Conservation (phyloP, 2,113 vertebrate species). For the Sylvilagus bachmani region DNA sequence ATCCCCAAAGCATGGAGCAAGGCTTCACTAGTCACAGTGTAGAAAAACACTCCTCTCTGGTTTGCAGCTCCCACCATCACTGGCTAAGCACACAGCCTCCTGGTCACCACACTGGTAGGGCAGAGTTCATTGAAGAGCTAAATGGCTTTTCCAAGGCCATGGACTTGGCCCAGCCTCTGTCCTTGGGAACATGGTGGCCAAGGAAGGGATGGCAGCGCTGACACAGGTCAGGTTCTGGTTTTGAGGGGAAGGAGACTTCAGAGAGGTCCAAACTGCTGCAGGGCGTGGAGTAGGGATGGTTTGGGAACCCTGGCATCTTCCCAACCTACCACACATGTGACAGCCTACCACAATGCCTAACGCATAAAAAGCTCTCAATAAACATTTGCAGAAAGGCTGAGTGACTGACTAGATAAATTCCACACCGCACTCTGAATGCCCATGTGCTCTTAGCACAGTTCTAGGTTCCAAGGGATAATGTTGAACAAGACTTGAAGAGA, state of each 20-base stretch:
- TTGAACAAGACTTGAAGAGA: background rate
- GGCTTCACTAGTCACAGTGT: background rate
- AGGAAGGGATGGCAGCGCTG: background rate
- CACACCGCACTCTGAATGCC: background rate
- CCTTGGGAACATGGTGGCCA: background rate
- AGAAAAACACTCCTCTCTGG: background rate
- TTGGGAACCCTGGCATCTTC: background rate
- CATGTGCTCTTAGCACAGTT: background rate
- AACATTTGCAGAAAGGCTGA: background rate
- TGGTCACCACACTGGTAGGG: background rate
- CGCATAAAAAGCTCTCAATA: background rate
- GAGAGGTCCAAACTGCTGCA: rapidly evolving
- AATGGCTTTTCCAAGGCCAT: background rate
- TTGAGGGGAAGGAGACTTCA: background rate
- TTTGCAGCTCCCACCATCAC: background rate
- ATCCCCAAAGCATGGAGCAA: background rate
- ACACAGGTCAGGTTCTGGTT: background rate
- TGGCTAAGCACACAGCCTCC: background rate
- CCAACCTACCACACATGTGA: background rate
- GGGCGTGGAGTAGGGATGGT: background rate
- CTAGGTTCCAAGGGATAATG: background rate
- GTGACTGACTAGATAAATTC: background rate
- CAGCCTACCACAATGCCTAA: background rate
- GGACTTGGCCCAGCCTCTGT: background rate
- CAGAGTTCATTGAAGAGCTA: background rate